phyloP scores from a whole-genome alignment of 64 coral and sea anemone genomes.

The Platygyra sinensis region DNA sequence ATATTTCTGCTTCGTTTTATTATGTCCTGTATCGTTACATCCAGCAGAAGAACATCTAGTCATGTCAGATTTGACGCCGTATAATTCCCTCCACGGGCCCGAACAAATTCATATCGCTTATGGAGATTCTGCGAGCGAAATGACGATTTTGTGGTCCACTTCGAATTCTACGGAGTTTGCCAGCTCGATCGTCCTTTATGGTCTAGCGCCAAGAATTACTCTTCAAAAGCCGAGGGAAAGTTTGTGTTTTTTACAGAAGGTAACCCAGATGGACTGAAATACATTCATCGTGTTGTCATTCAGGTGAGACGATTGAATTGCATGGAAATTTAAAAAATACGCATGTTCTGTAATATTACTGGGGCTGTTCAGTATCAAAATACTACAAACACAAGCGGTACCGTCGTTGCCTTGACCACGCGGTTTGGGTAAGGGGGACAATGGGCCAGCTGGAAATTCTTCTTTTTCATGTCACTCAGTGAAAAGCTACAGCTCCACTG shows the following conservation, averaged over 20 bases:
- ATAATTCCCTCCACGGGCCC: constrained; percentile 43
- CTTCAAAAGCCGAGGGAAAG: constrained; percentile 47
- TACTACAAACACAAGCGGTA: background rate
- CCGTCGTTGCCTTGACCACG: too few species aligned
- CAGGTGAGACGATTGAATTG: constrained; percentile 9
- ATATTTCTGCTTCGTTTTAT: background rate
- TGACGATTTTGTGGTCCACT: constrained; percentile 84
- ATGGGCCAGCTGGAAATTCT: too few species aligned
- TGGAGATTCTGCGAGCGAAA: constrained; percentile 59
- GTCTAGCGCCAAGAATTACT: constrained; percentile 58
- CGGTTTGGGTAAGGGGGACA: too few species aligned
- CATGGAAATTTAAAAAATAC: too few species aligned
- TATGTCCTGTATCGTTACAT: background rate
- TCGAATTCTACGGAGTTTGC: constrained; percentile 16
- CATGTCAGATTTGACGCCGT: constrained; percentile 14
- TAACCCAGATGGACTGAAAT: constrained; percentile 69
- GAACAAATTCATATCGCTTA: constrained; percentile 87
- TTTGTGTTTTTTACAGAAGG: constrained; percentile 74
- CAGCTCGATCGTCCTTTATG: constrained; percentile 68
- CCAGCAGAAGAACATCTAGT: background rate
- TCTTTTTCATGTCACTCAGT: too few species aligned
- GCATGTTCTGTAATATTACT: too few species aligned
- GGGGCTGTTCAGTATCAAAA: too few species aligned
- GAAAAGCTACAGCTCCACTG: too few species aligned
- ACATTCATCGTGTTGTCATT: constrained; percentile 74